Base-by-base conservation (phyloP, 2,797 vertebrate species). In the Euthynnus affinis region DNA sequence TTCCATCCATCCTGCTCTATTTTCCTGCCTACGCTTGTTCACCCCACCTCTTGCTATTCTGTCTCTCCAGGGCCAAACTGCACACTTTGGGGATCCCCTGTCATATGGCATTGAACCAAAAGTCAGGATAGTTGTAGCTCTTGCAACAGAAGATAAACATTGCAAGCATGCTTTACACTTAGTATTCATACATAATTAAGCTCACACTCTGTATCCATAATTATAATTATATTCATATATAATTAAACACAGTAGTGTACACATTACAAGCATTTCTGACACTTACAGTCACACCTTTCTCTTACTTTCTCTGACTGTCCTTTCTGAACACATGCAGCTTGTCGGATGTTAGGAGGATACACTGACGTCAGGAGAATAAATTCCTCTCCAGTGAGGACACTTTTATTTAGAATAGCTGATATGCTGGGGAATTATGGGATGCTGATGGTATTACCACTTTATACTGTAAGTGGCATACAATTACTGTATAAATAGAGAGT, bases 1-100 rank as follows among this genome's bases (percentile, higher is more conserved):
- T 91, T 89, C 90, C 92, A 93, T 95, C 91, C 93, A 93, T 93
- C 90, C 92, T 92, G 89, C 83, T 79, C 71, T 74, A 49, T 87
- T 92, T 93, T 93, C 91, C 93, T 92, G 93, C 85, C 80, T 75
- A 88, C 74, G 59, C 86, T 75, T 62, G 73, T 60, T 52, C 83
- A 79, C 51, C 85, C 65, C 25, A 49, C 32, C 23, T 52, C 79
- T 73, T 27, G 22, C 64, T 76, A 44, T 57, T 84, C 74, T 52
- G 65, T 61, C 72, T 81, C 84, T 85, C 73, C 68, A 58, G 44
- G 85, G 75, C 83, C 83, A 89, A 68, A 79, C 66, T 74, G 64
- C 67, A 61, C 48, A 68, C 77, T 60, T 71, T 48, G 76, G 90
- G 89, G 89, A 90, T 89, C 72, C 85, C 81, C 80, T 74, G 76